A percentile compares a stretch with the other conserved stretches of the same genome.
Conservation (phyloP, 2,797 vertebrate genomes). For the Ispidina lecontei region DNA sequence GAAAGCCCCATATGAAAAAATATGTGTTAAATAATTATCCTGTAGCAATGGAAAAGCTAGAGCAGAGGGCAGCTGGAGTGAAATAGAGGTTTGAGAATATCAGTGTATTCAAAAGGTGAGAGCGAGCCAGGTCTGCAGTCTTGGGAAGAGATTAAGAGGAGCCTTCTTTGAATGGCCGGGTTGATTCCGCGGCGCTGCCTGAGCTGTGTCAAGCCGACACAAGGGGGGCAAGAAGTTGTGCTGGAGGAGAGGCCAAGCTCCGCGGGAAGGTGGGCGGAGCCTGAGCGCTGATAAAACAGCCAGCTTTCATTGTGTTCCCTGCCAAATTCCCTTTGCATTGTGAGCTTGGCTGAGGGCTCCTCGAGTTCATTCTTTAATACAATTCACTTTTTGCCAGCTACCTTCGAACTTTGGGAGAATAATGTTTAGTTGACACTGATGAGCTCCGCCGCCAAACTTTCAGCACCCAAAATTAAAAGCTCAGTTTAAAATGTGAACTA, state of each 20-base stretch:
- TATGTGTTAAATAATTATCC: neutral
- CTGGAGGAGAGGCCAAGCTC: conserved; percentile 9
- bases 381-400: neutral
- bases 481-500: neutral
- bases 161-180: conserved; percentile 14
- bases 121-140: conserved; percentile 12
- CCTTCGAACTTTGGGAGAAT: neutral
- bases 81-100: conserved; percentile 2
- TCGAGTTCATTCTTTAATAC: neutral
- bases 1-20: neutral
- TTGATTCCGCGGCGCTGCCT: neutral
- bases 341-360: neutral
- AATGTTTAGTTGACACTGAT: neutral
- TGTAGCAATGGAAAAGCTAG: neutral
- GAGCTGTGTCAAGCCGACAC: neutral
- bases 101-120: conserved; percentile 8
- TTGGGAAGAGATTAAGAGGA: conserved; percentile 46
- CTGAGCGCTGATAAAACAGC: neutral
- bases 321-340: neutral
- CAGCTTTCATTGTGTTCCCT: neutral
- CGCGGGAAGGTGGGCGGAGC: neutral
- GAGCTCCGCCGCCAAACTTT: neutral
- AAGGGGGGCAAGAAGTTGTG: conserved; percentile 19
- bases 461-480: conserved; percentile 59
- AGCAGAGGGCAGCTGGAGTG: conserved; percentile 17